Percentiles rank a stretch among this genome's conserved stretches.
Evolutionary conservation across 2,113 vertebrate genomes (phyloP).

Genomic region (Labeo catla): DNA sequence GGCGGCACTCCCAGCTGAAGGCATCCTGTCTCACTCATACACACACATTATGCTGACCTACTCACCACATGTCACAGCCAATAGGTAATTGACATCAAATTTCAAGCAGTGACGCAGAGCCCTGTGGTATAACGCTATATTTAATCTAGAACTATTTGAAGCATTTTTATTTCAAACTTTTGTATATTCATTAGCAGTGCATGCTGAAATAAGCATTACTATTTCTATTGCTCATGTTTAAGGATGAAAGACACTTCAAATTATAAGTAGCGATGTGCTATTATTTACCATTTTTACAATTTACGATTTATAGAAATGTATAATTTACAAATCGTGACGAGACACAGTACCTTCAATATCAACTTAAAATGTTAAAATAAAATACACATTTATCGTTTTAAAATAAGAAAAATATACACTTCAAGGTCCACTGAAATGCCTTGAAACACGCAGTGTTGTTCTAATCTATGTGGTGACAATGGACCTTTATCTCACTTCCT

Average conservation of each 20-base stretch:
- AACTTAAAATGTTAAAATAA: no score
- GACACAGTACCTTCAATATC: no score
- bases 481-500: no score
- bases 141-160: background rate
- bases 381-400: background rate
- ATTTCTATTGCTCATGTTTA: background rate
- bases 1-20: background rate
- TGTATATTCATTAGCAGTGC: background rate
- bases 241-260: background rate
- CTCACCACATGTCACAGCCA: conserved; percentile 11
- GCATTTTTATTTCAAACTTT: background rate
- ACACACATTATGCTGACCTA: background rate
- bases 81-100: background rate
- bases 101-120: background rate
- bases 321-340: no score
- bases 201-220: background rate
- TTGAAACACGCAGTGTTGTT: no score
- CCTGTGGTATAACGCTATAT: background rate
- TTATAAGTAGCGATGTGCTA: background rate
- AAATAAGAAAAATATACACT: background rate
- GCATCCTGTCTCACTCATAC: conserved; percentile 19
- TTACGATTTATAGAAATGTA: no score
- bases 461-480: background rate
- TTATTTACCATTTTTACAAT: no score
- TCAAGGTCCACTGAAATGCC: no score